These are phyloP conservation scores for Sepioteuthis lessoniana DNA, from an alignment of 2,888 invertebrate genomes.

Conservation along the genomic window DNA sequence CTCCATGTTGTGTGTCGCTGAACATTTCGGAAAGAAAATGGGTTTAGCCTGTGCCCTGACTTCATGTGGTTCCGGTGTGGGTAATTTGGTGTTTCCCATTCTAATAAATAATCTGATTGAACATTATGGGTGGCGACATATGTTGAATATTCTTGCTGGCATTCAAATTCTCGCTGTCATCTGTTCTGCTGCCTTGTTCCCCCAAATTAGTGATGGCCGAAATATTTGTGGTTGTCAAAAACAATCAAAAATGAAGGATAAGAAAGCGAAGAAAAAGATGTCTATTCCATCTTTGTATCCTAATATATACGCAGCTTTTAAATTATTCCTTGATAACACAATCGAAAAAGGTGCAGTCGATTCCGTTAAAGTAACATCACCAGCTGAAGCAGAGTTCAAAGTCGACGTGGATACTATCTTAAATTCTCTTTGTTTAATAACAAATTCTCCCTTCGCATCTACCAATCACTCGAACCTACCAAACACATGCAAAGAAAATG, in stretches of 20 bases:
- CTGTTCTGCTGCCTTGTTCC: not conserved
- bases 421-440: not conserved
- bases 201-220: not conserved
- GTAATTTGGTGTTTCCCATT: constrained; percentile 44
- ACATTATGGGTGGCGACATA: not conserved
- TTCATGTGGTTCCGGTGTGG: constrained; percentile 42
- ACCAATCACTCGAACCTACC: not conserved
- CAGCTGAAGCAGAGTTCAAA: not conserved
- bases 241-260: not conserved
- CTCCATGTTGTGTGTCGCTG: constrained; percentile 35
- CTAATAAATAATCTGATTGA: constrained; percentile 34
- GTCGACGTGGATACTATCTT: not conserved
- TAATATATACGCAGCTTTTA: constrained; percentile 16
- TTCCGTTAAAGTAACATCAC: not conserved
- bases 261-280: not conserved
- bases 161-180: not conserved
- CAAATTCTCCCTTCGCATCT: not conserved
- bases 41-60: constrained; percentile 43
- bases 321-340: not conserved
- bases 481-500: not conserved
- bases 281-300: not conserved
- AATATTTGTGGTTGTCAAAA: not conserved
- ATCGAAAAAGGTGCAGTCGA: not conserved
- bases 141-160: not conserved
- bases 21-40: not conserved